Percentiles rank a stretch among this genome's conserved stretches.
phyloP scores from a whole-genome alignment of 2,797 vertebrate genomes.

The Lemur catta region DNA sequence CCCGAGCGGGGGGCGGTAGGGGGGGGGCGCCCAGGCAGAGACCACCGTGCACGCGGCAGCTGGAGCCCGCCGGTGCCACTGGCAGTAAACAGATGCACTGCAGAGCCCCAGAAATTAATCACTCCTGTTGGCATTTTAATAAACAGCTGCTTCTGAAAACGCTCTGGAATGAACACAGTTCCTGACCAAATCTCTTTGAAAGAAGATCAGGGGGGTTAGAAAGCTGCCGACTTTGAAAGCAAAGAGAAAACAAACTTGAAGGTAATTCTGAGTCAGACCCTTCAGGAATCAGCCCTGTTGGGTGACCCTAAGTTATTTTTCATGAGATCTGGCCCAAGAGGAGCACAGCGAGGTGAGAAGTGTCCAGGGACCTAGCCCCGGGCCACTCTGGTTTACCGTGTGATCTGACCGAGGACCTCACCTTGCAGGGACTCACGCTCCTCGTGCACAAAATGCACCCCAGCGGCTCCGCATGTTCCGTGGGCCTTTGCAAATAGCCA shows the following conservation, averaged over 20 bases:
- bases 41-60: background rate
- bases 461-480: fast-evolving
- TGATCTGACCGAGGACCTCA: fast-evolving
- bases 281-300: slow-evolving; percentile 58
- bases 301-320: background rate
- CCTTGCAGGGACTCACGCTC: fast-evolving
- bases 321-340: background rate
- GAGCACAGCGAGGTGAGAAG: fast-evolving
- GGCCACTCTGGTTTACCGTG: fast-evolving
- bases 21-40: slow-evolving; percentile 25
- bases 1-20: background rate
- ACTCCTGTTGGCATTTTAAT: slow-evolving; percentile 80
- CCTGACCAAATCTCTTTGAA: slow-evolving; percentile 70
- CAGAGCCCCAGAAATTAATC: slow-evolving; percentile 78
- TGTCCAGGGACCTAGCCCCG: fast-evolving
- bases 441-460: too few relatives aligned
- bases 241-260: slow-evolving; percentile 58
- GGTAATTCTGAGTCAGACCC: slow-evolving; percentile 57
- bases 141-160: slow-evolving; percentile 83
- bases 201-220: slow-evolving; percentile 71
- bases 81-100: slow-evolving; percentile 74
- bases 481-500: background rate
- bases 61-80: slow-evolving; percentile 66
- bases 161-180: slow-evolving; percentile 75
- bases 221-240: slow-evolving; percentile 73